These are phyloP conservation scores for Stenodema calcarata DNA, from an alignment of 2,888 invertebrate species.

Conservation along the genomic window DNA sequence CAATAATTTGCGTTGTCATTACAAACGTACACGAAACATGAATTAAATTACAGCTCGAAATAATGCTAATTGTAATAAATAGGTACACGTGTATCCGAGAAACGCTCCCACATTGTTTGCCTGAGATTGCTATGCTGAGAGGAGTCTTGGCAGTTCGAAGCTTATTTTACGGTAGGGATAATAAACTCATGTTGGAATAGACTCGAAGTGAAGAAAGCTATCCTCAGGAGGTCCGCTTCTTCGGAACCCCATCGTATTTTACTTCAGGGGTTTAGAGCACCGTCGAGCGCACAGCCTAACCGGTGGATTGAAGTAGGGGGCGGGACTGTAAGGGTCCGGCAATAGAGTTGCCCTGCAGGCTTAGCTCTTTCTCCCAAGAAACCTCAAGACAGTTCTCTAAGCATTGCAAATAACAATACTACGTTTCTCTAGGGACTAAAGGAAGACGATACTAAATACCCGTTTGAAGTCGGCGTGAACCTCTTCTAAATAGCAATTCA, in stretches of 20 bases:
- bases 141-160: neutral
- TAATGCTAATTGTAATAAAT: too few species aligned
- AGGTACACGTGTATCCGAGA: too few species aligned
- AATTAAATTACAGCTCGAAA: too few species aligned
- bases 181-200: constrained; percentile 12
- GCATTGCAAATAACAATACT: constrained; percentile 34
- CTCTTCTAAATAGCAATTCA: neutral
- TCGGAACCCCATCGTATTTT: neutral
- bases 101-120: neutral
- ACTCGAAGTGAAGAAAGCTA: constrained; percentile 3
- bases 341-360: neutral
- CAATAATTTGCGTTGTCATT: too few species aligned
- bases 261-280: neutral
- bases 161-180: neutral
- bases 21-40: too few species aligned
- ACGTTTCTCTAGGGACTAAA: neutral
- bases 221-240: neutral
- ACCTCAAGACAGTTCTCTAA: constrained; percentile 36
- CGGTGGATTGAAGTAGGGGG: neutral
- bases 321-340: neutral
- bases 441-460: constrained; percentile 6
- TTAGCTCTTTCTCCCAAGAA: neutral
- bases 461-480: neutral
- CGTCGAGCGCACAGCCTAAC: neutral
- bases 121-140: neutral